These are phyloP conservation scores for Microtus pennsylvanicus DNA, from an alignment of 2,113 vertebrate genomes.

Conservation along the genomic window DNA sequence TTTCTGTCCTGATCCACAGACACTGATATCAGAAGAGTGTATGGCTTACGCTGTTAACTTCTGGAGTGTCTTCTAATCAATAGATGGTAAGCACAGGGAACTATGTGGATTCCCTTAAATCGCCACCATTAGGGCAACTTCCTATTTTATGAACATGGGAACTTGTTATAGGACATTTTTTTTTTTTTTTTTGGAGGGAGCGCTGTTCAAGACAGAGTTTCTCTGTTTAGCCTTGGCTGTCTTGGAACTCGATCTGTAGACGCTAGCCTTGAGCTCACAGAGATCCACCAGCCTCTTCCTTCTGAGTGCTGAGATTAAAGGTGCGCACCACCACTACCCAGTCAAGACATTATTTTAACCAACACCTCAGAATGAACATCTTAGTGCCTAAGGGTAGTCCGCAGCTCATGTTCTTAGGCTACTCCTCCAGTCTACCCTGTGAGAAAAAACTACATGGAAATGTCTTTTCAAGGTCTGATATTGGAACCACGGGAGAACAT, in stretches of 20 bases:
- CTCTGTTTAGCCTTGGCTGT: no score
- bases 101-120: background rate
- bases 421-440: background rate
- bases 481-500: background rate
- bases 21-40: background rate
- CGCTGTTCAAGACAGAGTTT: no score
- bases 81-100: background rate
- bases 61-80: background rate
- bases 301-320: background rate
- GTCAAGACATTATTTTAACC: background rate
- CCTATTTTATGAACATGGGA: background rate
- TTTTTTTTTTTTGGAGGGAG: no score
- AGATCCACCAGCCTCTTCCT: background rate
- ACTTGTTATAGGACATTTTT: background rate
- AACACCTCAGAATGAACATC: background rate
- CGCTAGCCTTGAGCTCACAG: no score
- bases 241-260: no score
- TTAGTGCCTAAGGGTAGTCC: background rate
- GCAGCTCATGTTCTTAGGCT: background rate
- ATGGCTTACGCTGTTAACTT: background rate
- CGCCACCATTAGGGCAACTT: background rate
- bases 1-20: background rate
- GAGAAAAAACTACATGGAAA: background rate
- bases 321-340: background rate
- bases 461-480: background rate